A percentile compares a stretch with the other conserved stretches of the same genome.
These are phyloP conservation scores for Crepidodera aurea DNA, from an alignment of 2,888 invertebrate species.

Conservation along the genomic window DNA sequence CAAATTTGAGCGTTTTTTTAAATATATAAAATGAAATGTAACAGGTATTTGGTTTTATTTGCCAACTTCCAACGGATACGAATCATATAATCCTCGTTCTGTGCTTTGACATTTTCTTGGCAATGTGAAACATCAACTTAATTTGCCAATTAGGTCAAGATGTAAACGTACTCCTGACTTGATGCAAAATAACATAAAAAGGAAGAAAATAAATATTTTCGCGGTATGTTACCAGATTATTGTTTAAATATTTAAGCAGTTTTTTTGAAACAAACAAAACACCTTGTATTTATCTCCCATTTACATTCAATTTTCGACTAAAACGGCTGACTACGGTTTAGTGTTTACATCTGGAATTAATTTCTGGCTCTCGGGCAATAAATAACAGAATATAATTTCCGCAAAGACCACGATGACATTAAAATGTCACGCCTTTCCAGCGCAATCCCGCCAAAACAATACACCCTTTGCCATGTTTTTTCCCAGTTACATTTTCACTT, in stretches of 20 bases:
- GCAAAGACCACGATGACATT: constrained; percentile 29
- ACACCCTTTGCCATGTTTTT: constrained; percentile 22
- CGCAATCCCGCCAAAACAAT: constrained; percentile 24
- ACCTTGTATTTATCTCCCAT: too few relatives aligned
- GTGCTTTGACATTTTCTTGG: not conserved
- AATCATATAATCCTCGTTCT: not conserved
- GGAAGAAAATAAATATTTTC: too few relatives aligned
- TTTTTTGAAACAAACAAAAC: too few relatives aligned
- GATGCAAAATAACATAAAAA: not conserved
- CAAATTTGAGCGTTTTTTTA: not conserved
- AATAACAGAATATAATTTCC: constrained; percentile 29
- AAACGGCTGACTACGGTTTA: not conserved
- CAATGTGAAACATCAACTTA: not conserved
- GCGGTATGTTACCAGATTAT: too few relatives aligned
- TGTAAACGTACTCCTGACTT: not conserved
- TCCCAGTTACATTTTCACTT: constrained; percentile 21
- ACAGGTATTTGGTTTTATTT: not conserved
- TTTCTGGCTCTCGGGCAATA: constrained; percentile 22
- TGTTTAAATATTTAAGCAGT: too few relatives aligned
- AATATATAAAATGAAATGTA: not conserved
- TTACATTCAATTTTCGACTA: not conserved
- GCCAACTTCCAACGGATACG: not conserved
- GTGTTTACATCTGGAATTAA: constrained; percentile 24
- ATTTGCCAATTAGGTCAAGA: not conserved
- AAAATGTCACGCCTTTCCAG: constrained; percentile 26